Base-by-base conservation (phyloP, 2,888 invertebrate genomes). In the Morpho deidamia region DNA sequence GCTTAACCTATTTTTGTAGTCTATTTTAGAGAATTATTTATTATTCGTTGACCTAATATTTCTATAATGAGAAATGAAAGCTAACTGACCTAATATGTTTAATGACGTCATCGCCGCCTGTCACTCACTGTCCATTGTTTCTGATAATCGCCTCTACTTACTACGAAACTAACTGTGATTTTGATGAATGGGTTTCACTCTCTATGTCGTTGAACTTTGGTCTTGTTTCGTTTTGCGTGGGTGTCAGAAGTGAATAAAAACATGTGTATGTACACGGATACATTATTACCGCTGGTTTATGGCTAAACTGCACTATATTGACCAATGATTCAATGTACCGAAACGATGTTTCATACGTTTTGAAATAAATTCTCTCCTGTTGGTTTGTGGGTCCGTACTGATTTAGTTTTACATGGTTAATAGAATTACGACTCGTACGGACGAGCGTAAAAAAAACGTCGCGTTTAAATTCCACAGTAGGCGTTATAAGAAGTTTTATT, bases 111-210 rank as follows among this genome's bases (percentile, higher is more conserved):
- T 67, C 64, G 56, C 61, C 66, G 72, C 71, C 70, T 74, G 68
- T 76, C 71, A 70, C 70, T 69, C 74, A 75, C 74, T 78, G 69
- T 68, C 75, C 72, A 82, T 82, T 80, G 76, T 78, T 74, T 68
- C 65, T 68, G 70, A 69, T 70, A 70, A 62, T 53, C 63, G 52
- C 55, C 41, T 52, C 59, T 65, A 64, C 71, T 72, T 72, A 78
- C 78, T 75, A 80, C 74, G 75, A 78, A 78, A 76, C 77, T 76
- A 80, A 75, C 81, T 76, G 76, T 78, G 71, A 71, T 72, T 74
- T 69, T 78, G 79, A 79, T 83, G 84, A 85, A 85, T 85, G 80
- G 78, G 70, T 59, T 84, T 82, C 80, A 81, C 84, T 83, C 70
- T 78, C 65, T 65, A 69, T 76, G 85, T 82, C 85, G 72, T 74